These are phyloP conservation scores for Hippocampus abdominalis DNA, from an alignment of 2,113 vertebrate genomes.

Conservation along the genomic window DNA sequence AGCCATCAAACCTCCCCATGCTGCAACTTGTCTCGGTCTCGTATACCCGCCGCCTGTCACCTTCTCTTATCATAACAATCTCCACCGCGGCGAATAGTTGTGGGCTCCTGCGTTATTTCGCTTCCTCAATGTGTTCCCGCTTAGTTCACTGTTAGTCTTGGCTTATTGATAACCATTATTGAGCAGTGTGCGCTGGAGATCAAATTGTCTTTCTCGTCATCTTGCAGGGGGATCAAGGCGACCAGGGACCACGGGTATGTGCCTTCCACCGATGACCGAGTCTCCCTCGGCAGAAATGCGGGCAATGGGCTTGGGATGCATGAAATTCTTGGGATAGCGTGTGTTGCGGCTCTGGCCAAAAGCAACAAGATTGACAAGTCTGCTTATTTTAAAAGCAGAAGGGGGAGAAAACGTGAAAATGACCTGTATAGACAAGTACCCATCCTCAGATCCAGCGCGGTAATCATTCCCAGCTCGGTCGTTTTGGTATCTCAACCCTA, in stretches of 20 bases:
- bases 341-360: conserved; percentile 59
- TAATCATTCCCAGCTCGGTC: conserved; percentile 60
- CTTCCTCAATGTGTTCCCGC: conserved; percentile 55
- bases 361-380: conserved; percentile 53
- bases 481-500: conserved; percentile 67
- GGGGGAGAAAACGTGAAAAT: conserved; percentile 23
- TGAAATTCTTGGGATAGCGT: conserved; percentile 61
- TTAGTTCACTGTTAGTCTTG: conserved; percentile 35
- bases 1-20: conserved; percentile 49
- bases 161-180: conserved; percentile 22
- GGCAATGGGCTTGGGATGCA: conserved; percentile 66
- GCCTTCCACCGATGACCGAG: conserved; percentile 47
- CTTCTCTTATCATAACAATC: conserved; percentile 65
- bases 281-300: conserved; percentile 52
- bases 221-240: conserved; percentile 96
- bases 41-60: conserved; percentile 17
- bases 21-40: conserved; percentile 21
- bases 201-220: conserved; percentile 59
- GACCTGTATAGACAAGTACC: conserved; percentile 13
- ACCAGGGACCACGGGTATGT: conserved; percentile 98
- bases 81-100: conserved; percentile 58
- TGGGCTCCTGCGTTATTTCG: conserved; percentile 57
- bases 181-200: conserved; percentile 13
- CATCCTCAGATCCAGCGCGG: conserved; percentile 22
- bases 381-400: conserved; percentile 52